A percentile compares a stretch with the other conserved stretches of the same genome.
These are phyloP conservation scores for Callimorpha dominula DNA, from an alignment of 2,888 invertebrate species.

Conservation along the genomic window DNA sequence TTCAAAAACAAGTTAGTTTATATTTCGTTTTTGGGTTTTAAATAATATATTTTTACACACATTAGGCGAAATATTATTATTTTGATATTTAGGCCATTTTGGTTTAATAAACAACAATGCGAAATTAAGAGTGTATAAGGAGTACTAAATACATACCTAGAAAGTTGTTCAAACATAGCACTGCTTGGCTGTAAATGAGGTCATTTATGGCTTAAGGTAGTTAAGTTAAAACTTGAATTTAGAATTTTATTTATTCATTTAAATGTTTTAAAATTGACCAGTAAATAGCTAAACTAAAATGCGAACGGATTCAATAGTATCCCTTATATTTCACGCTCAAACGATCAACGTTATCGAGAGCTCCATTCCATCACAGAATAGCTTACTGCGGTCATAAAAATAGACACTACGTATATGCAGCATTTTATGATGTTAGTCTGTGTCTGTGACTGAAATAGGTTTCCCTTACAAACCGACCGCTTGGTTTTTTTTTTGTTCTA, in stretches of 20 bases:
- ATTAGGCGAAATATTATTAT: too few relatives aligned
- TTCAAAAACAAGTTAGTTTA: too few relatives aligned
- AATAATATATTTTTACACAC: too few relatives aligned
- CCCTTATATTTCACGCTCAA: too few relatives aligned
- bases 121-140: not conserved
- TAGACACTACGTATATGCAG: not conserved
- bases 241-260: too few relatives aligned
- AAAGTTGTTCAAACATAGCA: not conserved
- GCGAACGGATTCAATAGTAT: too few relatives aligned
- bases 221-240: not conserved
- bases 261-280: not conserved
- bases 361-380: not conserved
- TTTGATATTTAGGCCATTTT: too few relatives aligned
- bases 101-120: not conserved
- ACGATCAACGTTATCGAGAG: not conserved
- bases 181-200: not conserved
- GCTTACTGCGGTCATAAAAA: not conserved
- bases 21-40: too few relatives aligned
- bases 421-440: not conserved
- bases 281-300: not conserved
- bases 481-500: not conserved
- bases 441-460: not conserved
- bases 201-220: not conserved
- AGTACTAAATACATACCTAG: not conserved
- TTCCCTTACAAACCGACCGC: too few relatives aligned